Percentiles rank a stretch among this genome's conserved stretches.
Evolutionary conservation across 2,797 vertebrate species (phyloP).

Genomic region (Tenualosa ilisha): DNA sequence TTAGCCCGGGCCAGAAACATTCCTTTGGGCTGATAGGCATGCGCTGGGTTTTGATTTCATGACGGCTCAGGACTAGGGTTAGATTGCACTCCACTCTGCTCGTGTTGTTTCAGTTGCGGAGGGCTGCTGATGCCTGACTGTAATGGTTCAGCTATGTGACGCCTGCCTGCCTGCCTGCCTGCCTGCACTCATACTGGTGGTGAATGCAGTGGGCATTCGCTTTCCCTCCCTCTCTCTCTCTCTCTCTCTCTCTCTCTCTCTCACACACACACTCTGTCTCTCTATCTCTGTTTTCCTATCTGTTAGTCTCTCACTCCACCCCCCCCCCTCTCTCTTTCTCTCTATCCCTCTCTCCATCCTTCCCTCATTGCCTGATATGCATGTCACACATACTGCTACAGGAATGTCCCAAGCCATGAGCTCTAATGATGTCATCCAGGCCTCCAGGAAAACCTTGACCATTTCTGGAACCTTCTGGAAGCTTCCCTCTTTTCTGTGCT

Average conservation of each 20-base stretch:
- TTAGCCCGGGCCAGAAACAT: neutral
- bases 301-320: neutral
- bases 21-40: neutral
- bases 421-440: slow-evolving; percentile 6
- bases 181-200: neutral
- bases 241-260: neutral
- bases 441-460: slow-evolving; percentile 12
- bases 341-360: neutral
- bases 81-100: neutral
- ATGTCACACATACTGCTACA: slow-evolving; percentile 18
- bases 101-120: neutral
- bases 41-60: neutral
- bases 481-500: neutral
- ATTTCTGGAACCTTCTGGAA: slow-evolving; percentile 14
- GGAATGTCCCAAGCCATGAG: neutral
- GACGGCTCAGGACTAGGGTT: neutral
- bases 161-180: neutral
- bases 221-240: neutral
- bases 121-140: neutral
- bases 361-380: slow-evolving; percentile 8
- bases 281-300: neutral
- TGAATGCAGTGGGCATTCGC: neutral
- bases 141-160: slow-evolving; percentile 11
- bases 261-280: neutral
- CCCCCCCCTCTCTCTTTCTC: neutral